Evolutionary conservation across 2,888 invertebrate species (phyloP).

Genomic region (Polyploca ridens): DNA sequence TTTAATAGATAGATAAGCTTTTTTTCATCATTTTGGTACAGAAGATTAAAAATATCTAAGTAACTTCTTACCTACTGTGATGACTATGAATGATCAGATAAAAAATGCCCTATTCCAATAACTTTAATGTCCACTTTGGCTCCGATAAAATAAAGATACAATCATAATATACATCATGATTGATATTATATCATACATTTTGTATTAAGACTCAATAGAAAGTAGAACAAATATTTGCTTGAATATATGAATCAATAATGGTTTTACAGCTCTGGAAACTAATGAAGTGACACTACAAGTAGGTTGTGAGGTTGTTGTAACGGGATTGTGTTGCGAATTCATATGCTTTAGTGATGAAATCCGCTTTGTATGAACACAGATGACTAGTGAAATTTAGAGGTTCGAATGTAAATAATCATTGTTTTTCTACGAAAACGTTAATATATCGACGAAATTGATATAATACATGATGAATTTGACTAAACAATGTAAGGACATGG

Average conservation of each 20-base stretch:
- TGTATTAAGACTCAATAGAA: not conserved
- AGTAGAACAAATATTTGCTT: not conserved
- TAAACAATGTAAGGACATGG: not conserved
- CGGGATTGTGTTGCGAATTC: conserved; percentile 12
- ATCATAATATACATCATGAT: too few relatives aligned
- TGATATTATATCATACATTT: too few relatives aligned
- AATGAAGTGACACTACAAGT: not conserved
- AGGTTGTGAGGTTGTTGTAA: not conserved
- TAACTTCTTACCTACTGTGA: too few relatives aligned
- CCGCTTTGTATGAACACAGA: not conserved
- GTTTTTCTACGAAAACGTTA: not conserved
- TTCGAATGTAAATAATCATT: not conserved
- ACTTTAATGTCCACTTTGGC: too few relatives aligned
- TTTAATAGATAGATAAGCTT: too few relatives aligned
- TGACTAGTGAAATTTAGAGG: not conserved
- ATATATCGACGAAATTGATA: not conserved
- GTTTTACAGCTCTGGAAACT: not conserved
- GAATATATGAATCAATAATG: not conserved
- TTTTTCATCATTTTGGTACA: too few relatives aligned
- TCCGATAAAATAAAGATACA: too few relatives aligned
- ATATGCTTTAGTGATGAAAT: conserved; percentile 20
- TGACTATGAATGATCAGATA: too few relatives aligned
- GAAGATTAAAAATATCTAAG: too few relatives aligned
- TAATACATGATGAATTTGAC: not conserved
- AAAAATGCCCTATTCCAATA: too few relatives aligned